These are phyloP conservation scores for Rhinichthys klamathensis DNA, from an alignment of 2,113 vertebrate species.

Conservation along the genomic window DNA sequence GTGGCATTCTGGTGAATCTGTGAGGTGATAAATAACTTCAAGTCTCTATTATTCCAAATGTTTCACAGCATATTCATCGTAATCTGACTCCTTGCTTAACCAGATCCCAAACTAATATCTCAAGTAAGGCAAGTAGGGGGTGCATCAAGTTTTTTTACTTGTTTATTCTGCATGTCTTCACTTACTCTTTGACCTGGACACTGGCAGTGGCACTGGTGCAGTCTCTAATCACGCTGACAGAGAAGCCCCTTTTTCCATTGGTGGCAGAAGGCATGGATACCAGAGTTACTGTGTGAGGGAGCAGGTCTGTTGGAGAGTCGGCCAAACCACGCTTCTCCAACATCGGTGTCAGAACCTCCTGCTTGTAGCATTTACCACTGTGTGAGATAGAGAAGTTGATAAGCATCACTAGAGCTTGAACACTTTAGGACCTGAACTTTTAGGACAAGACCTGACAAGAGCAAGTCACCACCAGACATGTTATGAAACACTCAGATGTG, in stretches of 20 bases:
- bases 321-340: slow-evolving; percentile 86
- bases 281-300: slow-evolving; percentile 91
- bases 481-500: not conserved
- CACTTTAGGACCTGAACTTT: not conserved
- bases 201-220: slow-evolving; percentile 82
- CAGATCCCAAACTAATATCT: not conserved
- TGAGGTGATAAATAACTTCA: not conserved
- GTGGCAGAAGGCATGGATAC: slow-evolving; percentile 91
- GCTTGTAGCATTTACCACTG: slow-evolving; percentile 94
- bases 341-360: slow-evolving; percentile 91
- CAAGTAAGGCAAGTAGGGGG: not conserved
- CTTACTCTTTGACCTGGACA: slow-evolving; percentile 95
- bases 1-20: slow-evolving; percentile 13
- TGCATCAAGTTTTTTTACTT: not conserved
- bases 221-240: slow-evolving; percentile 83
- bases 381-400: not conserved
- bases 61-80: not conserved
- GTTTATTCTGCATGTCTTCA: slow-evolving; percentile 54
- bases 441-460: slow-evolving; percentile 24
- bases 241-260: slow-evolving; percentile 88
- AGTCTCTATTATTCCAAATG: not conserved
- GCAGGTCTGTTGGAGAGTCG: slow-evolving; percentile 84
- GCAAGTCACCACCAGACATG: not conserved
- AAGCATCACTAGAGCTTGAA: not conserved
- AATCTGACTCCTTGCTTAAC: not conserved